phyloP scores from a whole-genome alignment of 2,888 invertebrate genomes.

The Conistra vaccinii region DNA sequence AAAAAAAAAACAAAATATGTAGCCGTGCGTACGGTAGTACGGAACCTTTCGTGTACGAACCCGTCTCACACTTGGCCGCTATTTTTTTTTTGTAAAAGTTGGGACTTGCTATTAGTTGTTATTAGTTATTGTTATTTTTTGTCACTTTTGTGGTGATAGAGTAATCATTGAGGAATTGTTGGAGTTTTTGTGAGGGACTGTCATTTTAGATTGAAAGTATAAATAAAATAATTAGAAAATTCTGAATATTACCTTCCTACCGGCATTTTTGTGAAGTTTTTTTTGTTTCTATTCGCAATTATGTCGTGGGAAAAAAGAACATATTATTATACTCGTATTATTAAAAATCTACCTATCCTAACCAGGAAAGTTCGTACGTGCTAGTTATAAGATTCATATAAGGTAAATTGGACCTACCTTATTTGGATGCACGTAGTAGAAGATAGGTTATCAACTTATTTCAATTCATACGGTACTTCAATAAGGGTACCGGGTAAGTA shows the following conservation, averaged over 20 bases:
- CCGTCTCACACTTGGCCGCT: not conserved
- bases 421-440: conserved; percentile 24
- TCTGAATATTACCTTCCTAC: not conserved
- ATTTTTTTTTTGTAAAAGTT: conserved; percentile 55
- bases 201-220: not conserved
- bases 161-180: conserved; percentile 33
- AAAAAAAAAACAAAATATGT: too few species aligned
- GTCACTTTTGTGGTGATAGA: conserved; percentile 11
- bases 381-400: conserved; percentile 43
- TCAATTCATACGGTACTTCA: conserved; percentile 7
- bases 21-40: too few species aligned
- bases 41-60: not conserved
- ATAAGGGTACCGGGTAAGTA: not conserved
- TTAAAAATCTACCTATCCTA: not conserved
- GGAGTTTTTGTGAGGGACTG: not conserved
- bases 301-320: conserved; percentile 31
- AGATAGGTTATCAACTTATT: conserved; percentile 27
- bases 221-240: not conserved
- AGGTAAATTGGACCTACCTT: conserved; percentile 42
- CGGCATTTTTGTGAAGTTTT: not conserved
- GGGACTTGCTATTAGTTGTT: conserved; percentile 54
- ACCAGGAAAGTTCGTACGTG: conserved; percentile 36
- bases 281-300: not conserved
- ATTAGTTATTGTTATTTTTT: conserved; percentile 48
- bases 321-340: too few species aligned